These are phyloP conservation scores for Pygoscelis adeliae DNA, from an alignment of 2,113 vertebrate species.

Conservation along the genomic window DNA sequence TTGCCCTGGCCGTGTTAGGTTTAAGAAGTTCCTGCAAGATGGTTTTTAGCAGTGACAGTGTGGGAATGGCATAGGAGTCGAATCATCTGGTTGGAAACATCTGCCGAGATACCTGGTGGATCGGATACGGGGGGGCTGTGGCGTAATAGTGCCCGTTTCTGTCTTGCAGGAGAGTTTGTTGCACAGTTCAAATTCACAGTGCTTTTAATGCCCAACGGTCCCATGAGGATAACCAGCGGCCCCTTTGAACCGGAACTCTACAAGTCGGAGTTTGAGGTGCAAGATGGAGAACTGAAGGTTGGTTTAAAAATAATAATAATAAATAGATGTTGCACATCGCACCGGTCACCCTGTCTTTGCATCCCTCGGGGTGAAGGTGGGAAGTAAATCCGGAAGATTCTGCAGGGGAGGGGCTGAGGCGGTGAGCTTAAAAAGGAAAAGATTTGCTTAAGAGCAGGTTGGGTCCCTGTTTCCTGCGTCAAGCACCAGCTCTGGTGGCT, in stretches of 20 bases:
- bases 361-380: neutral
- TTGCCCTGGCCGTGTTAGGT: neutral
- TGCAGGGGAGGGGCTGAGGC: neutral
- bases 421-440: neutral
- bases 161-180: constrained; percentile 86
- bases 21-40: rapidly evolving
- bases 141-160: neutral
- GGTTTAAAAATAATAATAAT: neutral
- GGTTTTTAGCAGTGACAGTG: neutral
- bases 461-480: neutral
- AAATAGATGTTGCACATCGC: neutral
- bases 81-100: neutral
- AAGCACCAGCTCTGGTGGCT: neutral
- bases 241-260: constrained; percentile 92
- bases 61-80: rapidly evolving
- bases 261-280: constrained; percentile 92
- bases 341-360: neutral
- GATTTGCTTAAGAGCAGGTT: neutral
- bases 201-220: constrained; percentile 96
- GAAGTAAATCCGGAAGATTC: neutral
- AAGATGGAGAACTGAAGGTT: constrained; percentile 94
- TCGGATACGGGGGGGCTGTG: rapidly evolving
- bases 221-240: constrained; percentile 93
- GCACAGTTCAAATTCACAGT: constrained; percentile 99
- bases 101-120: rapidly evolving